phyloP scores from a whole-genome alignment of 2,888 invertebrate genomes.

The Pachymerium ferrugineum region DNA sequence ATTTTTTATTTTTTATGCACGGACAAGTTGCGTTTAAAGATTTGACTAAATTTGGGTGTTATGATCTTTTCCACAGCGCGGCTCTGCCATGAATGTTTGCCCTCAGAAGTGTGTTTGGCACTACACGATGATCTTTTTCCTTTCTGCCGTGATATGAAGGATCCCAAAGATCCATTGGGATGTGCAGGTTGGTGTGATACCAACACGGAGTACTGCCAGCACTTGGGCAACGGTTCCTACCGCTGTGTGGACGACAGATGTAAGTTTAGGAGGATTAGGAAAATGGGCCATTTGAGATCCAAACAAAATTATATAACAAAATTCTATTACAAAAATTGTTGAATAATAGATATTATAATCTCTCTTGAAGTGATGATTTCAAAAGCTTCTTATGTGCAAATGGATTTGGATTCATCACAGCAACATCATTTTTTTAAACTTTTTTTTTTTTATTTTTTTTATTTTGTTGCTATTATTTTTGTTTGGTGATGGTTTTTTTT shows the following conservation, averaged over 20 bases:
- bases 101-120: constrained; percentile 57
- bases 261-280: constrained; percentile 29
- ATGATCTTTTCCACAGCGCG: constrained; percentile 35
- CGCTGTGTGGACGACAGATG: constrained; percentile 42
- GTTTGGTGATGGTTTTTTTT: constrained; percentile 6
- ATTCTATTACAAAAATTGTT: background rate
- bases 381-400: constrained; percentile 19
- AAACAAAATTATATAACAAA: constrained; percentile 20
- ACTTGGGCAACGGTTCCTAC: constrained; percentile 54
- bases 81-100: constrained; percentile 39
- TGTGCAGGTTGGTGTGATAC: constrained; percentile 62
- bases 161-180: constrained; percentile 58
- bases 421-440: background rate
- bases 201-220: constrained; percentile 60
- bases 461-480: too few species aligned
- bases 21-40: too few species aligned
- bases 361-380: constrained; percentile 4
- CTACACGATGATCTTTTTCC: constrained; percentile 58
- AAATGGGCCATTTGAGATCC: background rate
- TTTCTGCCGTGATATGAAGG: constrained; percentile 54
- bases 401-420: background rate
- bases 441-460: background rate
- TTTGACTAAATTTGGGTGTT: constrained; percentile 3
- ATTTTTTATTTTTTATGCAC: background rate
- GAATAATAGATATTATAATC: background rate